Base-by-base conservation (phyloP, 2,888 invertebrate species). In the Oligia fasciuncula region DNA sequence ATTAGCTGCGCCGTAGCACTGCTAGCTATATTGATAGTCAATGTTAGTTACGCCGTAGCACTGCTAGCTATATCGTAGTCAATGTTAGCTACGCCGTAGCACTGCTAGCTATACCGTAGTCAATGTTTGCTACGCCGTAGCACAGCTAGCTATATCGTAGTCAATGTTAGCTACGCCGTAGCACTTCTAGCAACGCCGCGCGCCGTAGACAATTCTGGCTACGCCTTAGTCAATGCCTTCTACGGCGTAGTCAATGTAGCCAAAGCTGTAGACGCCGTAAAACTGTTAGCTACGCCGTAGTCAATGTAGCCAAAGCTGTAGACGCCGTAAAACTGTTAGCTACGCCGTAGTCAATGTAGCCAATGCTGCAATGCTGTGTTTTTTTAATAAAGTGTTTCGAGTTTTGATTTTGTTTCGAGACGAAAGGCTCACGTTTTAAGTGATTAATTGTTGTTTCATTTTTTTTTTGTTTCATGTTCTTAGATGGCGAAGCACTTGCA, bases 401-500 rank as follows among this genome's bases (percentile, higher is more conserved):
- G 3, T 46, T 68, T 62, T 4, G 46, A 49, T 5, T 68, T 29
- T 29, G 46, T 68, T 49, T 19, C 46, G n/a, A 68, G 17, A 67
- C n/a, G 14, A n/a, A 43, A 43, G 8, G 8, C 17, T 9, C 9
- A 2, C 9, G 67, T 43, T 67, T 67, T 17, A n/a, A 11, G n/a
- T 46, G 11, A 29, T 46, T 46, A 1, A 19, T 23, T 69, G 17
- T 49, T 60, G 14, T 19, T 35, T 67, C 43, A n/a, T 71, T 35
- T 35, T 35, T 35, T 35, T 35, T 35, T 35, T 35, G 35, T 35
- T 35, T 67, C 43, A n/a, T 71, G 6, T 71, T 35, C 83, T 3
- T 80, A 95, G 95, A 94, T 95, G n/a, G 89, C 92, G 0, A 95
- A 95, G 17, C 95, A 96, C n/a, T 65, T 95, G 3, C 94, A 94